Conservation (phyloP, 1,140 invertebrate species). For the Coelopa frigida region DNA sequence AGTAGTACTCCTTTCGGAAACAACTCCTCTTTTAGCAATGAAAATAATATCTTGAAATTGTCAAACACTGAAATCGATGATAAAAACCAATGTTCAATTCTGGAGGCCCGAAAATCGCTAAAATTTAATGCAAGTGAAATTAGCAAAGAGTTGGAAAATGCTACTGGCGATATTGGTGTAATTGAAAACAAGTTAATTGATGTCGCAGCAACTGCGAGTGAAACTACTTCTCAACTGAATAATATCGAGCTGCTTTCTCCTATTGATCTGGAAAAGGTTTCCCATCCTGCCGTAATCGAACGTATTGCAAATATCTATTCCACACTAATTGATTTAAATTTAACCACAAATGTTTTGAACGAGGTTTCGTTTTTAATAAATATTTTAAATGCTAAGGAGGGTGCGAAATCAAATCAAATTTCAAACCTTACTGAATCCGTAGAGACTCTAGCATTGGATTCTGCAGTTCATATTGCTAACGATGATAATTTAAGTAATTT, state of each 20-base stretch:
- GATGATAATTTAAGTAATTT: no score
- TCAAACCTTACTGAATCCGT: no score
- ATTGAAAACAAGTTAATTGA: slow-evolving; percentile 1
- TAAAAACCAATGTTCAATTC: slow-evolving; percentile 24
- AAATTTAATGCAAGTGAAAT: slow-evolving; percentile 27
- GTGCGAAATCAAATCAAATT: no score
- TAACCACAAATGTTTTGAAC: slow-evolving; percentile 34
- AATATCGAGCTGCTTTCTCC: neutral
- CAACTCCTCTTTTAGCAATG: slow-evolving; percentile 37
- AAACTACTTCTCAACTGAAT: no score
- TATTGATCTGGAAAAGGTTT: slow-evolving; percentile 9
- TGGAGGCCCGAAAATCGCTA: slow-evolving; percentile 30
- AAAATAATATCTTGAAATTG: slow-evolving; percentile 35
- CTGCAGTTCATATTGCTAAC: no score
- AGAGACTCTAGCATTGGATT: no score
- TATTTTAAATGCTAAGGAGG: slow-evolving; percentile 24
- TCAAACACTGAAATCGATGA: slow-evolving; percentile 31
- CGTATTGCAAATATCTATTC: slow-evolving; percentile 25
- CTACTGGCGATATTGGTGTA: neutral
- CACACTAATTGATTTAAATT: slow-evolving; percentile 30
- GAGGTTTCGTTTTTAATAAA: slow-evolving; percentile 35
- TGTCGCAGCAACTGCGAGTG: neutral
- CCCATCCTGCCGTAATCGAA: neutral
- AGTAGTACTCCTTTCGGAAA: slow-evolving; percentile 22
- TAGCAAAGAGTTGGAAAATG: slow-evolving; percentile 16